These are phyloP conservation scores for Nerophis ophidion DNA, from an alignment of 2,113 vertebrate genomes.

Conservation along the genomic window DNA sequence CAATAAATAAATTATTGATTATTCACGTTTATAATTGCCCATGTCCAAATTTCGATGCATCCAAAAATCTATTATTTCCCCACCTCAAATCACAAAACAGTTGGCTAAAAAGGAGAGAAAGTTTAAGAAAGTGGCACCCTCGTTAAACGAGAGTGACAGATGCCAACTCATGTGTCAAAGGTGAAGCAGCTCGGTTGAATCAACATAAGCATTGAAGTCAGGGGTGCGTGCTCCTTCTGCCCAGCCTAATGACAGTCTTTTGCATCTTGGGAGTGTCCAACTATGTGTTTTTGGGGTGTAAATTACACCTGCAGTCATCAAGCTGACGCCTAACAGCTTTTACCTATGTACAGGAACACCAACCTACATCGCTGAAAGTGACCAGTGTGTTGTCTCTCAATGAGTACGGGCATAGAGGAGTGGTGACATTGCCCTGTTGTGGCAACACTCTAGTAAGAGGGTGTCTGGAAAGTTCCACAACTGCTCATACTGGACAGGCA, in stretches of 20 bases:
- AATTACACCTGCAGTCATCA: constrained; percentile 13
- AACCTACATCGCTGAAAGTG: constrained; percentile 19
- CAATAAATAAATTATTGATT: too few species aligned
- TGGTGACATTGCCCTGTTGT: constrained; percentile 46
- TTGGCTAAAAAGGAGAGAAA: not conserved
- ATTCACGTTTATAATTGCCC: too few species aligned
- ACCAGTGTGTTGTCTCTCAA: constrained; percentile 47
- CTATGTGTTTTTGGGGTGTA: constrained; percentile 1
- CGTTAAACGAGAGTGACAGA: constrained; percentile 24
- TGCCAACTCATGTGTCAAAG: constrained; percentile 32
- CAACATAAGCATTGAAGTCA: constrained; percentile 34
- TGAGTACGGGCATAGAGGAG: constrained; percentile 31
- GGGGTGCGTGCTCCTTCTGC: constrained; percentile 14
- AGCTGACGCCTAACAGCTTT: constrained; percentile 4
- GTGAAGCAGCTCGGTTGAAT: constrained; percentile 30
- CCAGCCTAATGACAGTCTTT: constrained; percentile 5
- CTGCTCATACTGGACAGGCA: constrained; percentile 26
- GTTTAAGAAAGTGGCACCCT: constrained; percentile 24
- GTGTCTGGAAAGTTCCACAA: constrained; percentile 63
- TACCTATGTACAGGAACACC: constrained; percentile 25
- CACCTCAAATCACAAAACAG: too few species aligned
- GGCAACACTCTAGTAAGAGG: constrained; percentile 53
- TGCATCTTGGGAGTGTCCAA: constrained; percentile 21
- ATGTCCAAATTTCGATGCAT: too few species aligned
- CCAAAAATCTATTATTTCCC: too few species aligned